phyloP scores from a whole-genome alignment of 1,140 invertebrate genomes.

The Drosophila asahinai region DNA sequence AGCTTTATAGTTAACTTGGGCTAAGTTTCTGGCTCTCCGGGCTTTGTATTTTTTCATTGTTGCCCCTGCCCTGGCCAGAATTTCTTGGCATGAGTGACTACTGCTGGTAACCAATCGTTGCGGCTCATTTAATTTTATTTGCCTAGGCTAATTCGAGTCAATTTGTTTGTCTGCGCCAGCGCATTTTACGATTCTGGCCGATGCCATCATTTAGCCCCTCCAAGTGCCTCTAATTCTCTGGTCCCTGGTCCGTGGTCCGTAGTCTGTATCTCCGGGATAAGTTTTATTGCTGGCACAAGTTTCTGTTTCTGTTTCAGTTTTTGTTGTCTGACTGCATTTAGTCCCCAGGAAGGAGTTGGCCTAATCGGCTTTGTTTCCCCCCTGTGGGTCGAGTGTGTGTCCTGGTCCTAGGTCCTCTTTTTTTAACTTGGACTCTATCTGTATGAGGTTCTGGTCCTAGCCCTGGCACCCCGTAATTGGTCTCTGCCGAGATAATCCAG shows the following conservation, averaged over 20 bases:
- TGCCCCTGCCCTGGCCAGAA: background rate
- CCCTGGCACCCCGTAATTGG: constrained; percentile 18
- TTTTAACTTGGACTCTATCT: background rate
- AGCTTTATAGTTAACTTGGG: constrained; percentile 46
- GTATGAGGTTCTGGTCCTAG: background rate
- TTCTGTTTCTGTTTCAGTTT: constrained; percentile 16
- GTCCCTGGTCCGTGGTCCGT: background rate
- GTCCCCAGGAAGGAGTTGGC: constrained; percentile 7
- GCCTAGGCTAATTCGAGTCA: constrained; percentile 64
- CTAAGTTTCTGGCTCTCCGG: constrained; percentile 34
- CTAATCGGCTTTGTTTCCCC: constrained; percentile 40
- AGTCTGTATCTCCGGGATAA: constrained; percentile 7
- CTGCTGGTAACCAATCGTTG: constrained; percentile 50
- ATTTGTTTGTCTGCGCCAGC: constrained; percentile 69
- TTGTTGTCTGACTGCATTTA: constrained; percentile 23
- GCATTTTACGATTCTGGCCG: constrained; percentile 44
- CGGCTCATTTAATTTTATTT: constrained; percentile 73
- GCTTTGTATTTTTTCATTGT: background rate
- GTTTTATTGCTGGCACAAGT: constrained; percentile 44
- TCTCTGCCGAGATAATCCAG: constrained; percentile 33
- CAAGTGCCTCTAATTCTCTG: constrained; percentile 9
- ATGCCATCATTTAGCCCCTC: constrained; percentile 33
- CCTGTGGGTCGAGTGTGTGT: background rate
- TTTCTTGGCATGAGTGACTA: constrained; percentile 22
- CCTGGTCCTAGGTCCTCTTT: background rate